Evolutionary conservation across 2,888 invertebrate species (phyloP), one percentile per base, ranked within the genome.

Genomic region (Caenorhabditis sulstoni): DNA sequence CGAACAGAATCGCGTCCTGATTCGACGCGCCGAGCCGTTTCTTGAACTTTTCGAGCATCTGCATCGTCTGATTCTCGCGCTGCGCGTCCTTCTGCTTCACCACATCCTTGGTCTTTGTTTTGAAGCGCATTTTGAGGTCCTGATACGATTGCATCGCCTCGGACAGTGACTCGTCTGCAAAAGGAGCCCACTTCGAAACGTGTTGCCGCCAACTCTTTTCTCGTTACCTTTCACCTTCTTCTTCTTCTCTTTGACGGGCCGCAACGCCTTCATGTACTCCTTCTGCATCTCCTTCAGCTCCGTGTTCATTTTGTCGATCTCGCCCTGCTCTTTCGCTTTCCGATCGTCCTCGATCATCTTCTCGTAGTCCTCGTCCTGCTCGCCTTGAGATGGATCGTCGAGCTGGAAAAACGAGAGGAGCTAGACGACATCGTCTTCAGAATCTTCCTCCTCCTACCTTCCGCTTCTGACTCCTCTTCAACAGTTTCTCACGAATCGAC

Each of bases 41-140:
- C 90, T 94, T 94, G 90, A 98, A 97, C 90, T 95, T 95, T 0
- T 94, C 93, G 62, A 97, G 91, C 45, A 97, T 91, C 64, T 94
- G 92, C 65, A 96, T 91, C 0, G 97, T 96, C 90, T 95, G 88
- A 9, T 74, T 70, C 61, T 89, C 87, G 37, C 89, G 78, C 53
- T 81, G 70, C 11, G 86, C 81, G 67, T 90, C 89, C 50, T 82
- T 82, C 49, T 83, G 77, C 53, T 84, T 87, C 22, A 87, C 86
- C 35, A 89, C 73, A 29, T 84, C 81, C 50, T 79, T 82, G 0
- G 84, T 80, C 55, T 85, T 89, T 74, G 87, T 83, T 41, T 87
- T 88, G 81, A 88, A 89, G 16, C 83, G 84, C 68, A 87, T 77
- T 55, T 86, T 85, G 65, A 87, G 76, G 16, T 80, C 73, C 12